A percentile compares a stretch with the other conserved stretches of the same genome.
Conservation (phyloP, 2,888 invertebrate genomes). For the Adineta ricciae region DNA sequence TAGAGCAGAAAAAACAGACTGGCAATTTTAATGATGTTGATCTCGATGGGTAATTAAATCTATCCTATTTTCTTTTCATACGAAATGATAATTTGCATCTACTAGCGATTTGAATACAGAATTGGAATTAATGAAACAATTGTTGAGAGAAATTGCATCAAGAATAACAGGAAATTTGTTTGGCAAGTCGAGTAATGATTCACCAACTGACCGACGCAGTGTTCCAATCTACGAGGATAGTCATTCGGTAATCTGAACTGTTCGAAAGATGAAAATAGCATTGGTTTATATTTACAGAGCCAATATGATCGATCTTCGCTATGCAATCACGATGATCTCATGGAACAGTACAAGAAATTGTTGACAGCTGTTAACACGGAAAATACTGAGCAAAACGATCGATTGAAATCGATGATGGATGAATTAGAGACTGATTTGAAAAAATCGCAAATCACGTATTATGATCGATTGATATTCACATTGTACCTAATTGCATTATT, state of each 20-base stretch:
- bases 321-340: conserved; percentile 24
- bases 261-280: too few relatives aligned
- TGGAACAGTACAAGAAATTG: conserved; percentile 29
- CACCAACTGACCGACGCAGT: background rate
- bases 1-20: background rate
- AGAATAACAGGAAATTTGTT: conserved; percentile 29
- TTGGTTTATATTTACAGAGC: background rate
- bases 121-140: conserved; percentile 29
- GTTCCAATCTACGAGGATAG: background rate
- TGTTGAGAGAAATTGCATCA: conserved; percentile 28
- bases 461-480: background rate
- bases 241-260: background rate
- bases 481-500: background rate
- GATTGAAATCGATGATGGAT: background rate
- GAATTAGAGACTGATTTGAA: background rate
- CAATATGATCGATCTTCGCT: background rate
- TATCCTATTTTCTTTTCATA: background rate
- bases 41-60: conserved; percentile 22
- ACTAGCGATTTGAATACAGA: conserved; percentile 30
- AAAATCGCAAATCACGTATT: background rate
- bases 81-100: too few relatives aligned
- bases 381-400: background rate
- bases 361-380: conserved; percentile 28
- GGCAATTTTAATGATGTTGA: background rate
- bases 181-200: background rate